Conservation (phyloP, 2,888 invertebrate genomes). For the Aphidoletes aphidimyza region DNA sequence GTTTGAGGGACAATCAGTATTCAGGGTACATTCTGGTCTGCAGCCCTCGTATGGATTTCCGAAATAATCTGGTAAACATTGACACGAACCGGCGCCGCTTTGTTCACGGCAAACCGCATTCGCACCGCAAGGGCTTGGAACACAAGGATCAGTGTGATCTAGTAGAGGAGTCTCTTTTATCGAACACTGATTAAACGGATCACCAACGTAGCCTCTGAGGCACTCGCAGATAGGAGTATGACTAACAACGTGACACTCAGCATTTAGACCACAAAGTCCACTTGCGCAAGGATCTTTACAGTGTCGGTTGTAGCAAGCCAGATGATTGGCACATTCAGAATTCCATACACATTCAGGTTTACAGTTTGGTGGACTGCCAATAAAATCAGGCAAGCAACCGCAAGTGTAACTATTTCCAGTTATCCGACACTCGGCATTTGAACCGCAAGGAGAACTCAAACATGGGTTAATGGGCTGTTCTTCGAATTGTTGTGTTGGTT, state of each 20-base stretch:
- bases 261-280: constrained; percentile 77
- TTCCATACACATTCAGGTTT: constrained; percentile 82
- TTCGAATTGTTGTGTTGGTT: constrained; percentile 61
- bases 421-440: constrained; percentile 69
- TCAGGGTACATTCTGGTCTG: constrained; percentile 78
- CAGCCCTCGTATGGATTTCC: constrained; percentile 84
- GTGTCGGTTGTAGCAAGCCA: constrained; percentile 79
- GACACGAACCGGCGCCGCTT: constrained; percentile 75
- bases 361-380: constrained; percentile 76
- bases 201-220: constrained; percentile 64
- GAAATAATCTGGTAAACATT: constrained; percentile 76
- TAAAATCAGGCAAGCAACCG: constrained; percentile 75
- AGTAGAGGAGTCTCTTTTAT: constrained; percentile 59
- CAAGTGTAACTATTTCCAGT: constrained; percentile 73
- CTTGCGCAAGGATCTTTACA: constrained; percentile 76
- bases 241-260: constrained; percentile 79
- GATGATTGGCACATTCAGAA: constrained; percentile 75
- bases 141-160: constrained; percentile 69
- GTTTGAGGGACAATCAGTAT: constrained; percentile 77
- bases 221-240: constrained; percentile 85
- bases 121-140: constrained; percentile 83
- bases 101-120: constrained; percentile 78
- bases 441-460: constrained; percentile 68
- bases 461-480: constrained; percentile 65
- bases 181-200: constrained; percentile 60